Conservation (phyloP, 2,113 vertebrate genomes). For the Elanoides forficatus region DNA sequence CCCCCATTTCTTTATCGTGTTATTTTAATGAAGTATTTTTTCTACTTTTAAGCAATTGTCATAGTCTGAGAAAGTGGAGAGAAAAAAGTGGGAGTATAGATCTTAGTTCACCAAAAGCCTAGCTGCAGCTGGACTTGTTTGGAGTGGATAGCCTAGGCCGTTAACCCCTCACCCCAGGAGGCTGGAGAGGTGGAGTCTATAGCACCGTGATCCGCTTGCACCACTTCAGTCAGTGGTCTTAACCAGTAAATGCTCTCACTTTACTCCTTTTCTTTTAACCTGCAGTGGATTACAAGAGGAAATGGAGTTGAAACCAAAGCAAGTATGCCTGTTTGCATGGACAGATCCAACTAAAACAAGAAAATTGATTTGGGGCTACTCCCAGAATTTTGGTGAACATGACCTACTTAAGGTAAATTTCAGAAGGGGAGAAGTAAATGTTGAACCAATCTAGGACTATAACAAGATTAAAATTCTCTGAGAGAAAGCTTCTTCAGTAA, state of each 20-base stretch:
- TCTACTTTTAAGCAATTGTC: not conserved
- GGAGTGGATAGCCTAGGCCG: no score
- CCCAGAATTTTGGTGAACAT: constrained; percentile 79
- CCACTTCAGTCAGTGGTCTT: not conserved
- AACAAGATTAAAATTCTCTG: not conserved
- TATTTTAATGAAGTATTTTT: not conserved
- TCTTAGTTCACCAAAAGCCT: not conserved
- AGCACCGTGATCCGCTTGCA: not conserved
- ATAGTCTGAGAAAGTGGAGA: not conserved
- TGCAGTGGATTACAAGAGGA: constrained; percentile 73
- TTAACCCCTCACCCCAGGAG: not conserved
- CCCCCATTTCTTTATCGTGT: fast-evolving
- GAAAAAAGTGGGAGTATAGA: not conserved
- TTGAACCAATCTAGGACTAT: not conserved
- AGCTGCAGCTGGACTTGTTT: not conserved
- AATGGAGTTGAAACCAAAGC: constrained; percentile 76
- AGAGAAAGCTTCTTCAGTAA: not conserved
- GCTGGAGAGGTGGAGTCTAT: not conserved
- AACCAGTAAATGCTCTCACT: not conserved
- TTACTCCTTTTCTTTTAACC: not conserved
- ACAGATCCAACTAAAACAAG: constrained; percentile 83
- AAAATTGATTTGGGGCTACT: constrained; percentile 82
- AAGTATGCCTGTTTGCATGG: constrained; percentile 88
- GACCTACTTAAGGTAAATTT: constrained; percentile 86
- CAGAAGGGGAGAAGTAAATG: not conserved